Base-by-base conservation (phyloP, 2,113 vertebrate genomes). In the Fukomys damarensis region DNA sequence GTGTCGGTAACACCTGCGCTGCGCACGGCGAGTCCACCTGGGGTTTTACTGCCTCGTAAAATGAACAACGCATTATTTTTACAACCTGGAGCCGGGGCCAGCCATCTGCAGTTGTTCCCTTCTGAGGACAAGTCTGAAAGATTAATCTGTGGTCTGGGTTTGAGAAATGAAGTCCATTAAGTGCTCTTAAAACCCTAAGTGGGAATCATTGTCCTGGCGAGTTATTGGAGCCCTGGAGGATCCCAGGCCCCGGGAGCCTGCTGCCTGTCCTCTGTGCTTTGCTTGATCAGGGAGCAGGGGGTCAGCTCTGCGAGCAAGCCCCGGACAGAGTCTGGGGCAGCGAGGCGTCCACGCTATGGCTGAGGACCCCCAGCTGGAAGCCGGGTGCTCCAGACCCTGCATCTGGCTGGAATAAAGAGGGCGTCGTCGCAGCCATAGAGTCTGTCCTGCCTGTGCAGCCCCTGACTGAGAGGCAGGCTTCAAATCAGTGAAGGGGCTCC, bases 141-240 rank as follows among this genome's bases (percentile, higher is more conserved):
- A 95, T 93, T 96, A 97, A 91, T 93, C 74, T 74, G 54, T 96
- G 95, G 92, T 91, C 97, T 91, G 19, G 20, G 58, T 61, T 98
- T 98, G 96, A 97, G 95, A 97, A 95, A 96, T 74, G 35, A 84
- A 97, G 84, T 97, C 97, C 97, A 94, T 76, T 96, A 94, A 56
- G 76, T 82, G 87, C 58, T 94, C 82, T 91, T 80, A 68, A 97
- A 98, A 98, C 79, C n/a, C 74, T 94, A 92, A 97, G 65, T 66
- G 79, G 84, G 77, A 70, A 82, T 86, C 59, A 66, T 79, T 58
- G 92, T 82, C 93, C 81, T 49, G 81, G 81, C 70, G 87, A 96
- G 97, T 96, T 93, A 93, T 63, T 89, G 28, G 41, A 68, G 87
- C 68, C 97, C 94, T 98, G 61, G n/a, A 86, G 90, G 2, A 12